Evolutionary conservation across 2,888 invertebrate genomes (phyloP), one percentile per base, ranked within the genome.

Genomic region (Masnerella sp.): DNA sequence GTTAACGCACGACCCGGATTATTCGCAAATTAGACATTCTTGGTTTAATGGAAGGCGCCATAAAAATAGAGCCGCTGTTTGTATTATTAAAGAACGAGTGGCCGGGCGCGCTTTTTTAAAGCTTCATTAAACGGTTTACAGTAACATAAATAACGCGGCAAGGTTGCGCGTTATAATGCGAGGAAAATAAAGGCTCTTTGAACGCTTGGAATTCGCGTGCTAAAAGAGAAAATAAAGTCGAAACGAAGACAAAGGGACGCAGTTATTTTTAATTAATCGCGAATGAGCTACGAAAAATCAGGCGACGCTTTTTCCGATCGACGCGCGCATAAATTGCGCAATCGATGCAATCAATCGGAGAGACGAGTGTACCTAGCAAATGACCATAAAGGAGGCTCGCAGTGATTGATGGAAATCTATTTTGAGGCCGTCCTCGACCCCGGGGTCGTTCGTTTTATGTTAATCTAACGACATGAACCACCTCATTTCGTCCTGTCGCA

Each of bases 351-450:
- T 69, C 61, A 38, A 69, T 69, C 61, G 69, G 54, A 36, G 45
- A 25, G 36, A 42, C 38, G 58, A 38, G 40, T 22, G 71, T 59
- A 49, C 47, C 42, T 61, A 62, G 69, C 52, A 65, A 59, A 59
- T 67, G 72, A 61, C 72, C 72, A 72, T 61, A 67, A 59, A 72
- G 28, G 67, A 67, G 45, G 52, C 51, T 28, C 25, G 45, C 38
- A 11, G 59, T 72, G 72, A 67, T 72, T 67, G 61, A 72, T 67
- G 72, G 20, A 59, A 67, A 72, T 61, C 54, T 72, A 67, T 72
- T 67, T 59, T 42, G 52, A 49, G 47, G 2, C 32, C 42, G 42
- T 22, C 72, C 67, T 72, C 67, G 67, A 72, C 65, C 65, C 65
- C 54, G 32, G 61, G 15, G 34, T 47, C 69, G 45, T 69, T 9